Conservation (phyloP, 2,888 invertebrate species). For the Prionchulus punctatus region DNA sequence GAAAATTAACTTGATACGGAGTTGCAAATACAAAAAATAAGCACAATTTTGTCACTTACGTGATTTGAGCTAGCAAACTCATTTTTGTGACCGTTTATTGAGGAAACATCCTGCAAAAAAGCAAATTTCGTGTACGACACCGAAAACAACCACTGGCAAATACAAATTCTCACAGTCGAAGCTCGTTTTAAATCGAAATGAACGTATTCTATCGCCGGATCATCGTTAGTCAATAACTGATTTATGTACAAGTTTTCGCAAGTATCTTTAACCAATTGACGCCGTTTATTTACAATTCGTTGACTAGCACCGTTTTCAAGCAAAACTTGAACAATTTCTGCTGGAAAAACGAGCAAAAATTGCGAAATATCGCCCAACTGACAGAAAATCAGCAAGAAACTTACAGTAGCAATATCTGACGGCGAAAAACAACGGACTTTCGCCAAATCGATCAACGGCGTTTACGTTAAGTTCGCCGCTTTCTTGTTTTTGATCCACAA, state of each 20-base stretch:
- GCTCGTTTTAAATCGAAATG: no score
- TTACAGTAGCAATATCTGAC: background rate
- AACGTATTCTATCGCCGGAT: no score
- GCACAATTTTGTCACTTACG: no score
- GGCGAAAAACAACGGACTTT: background rate
- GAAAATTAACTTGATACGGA: no score
- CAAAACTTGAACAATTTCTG: background rate
- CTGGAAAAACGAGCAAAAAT: background rate
- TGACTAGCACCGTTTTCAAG: background rate
- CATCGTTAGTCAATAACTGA: no score
- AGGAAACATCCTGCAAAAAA: no score
- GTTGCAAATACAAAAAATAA: no score
- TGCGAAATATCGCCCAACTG: background rate
- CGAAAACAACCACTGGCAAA: no score
- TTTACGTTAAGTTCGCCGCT: background rate
- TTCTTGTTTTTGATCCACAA: background rate
- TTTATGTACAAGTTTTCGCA: background rate
- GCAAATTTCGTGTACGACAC: no score
- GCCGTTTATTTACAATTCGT: background rate
- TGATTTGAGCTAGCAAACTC: no score
- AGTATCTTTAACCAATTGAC: background rate
- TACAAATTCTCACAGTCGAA: no score
- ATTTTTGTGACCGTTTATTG: no score
- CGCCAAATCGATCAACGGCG: background rate
- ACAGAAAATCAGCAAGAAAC: background rate